Percentiles rank a stretch among this genome's conserved stretches.
Evolutionary conservation across 2,888 invertebrate species (phyloP).

Genomic region (Crioceris asparagi): DNA sequence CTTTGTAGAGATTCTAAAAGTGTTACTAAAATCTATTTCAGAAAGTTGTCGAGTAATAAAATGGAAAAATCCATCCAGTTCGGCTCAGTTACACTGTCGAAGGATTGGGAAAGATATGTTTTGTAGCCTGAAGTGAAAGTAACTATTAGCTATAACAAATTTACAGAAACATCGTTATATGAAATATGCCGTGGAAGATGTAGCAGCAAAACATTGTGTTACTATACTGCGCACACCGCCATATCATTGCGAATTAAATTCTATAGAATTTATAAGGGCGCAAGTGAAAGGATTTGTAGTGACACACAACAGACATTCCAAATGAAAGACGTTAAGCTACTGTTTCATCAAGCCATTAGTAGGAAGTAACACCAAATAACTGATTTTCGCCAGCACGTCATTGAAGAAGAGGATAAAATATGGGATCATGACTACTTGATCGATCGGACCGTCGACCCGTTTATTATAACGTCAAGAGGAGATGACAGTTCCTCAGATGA

Average conservation of each 20-base stretch:
- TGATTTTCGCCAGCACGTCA: background rate
- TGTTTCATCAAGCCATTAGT: slow-evolving; percentile 3
- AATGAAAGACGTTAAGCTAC: slow-evolving; percentile 7
- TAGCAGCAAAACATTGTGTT: slow-evolving; percentile 4
- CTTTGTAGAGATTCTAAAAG: too few species aligned
- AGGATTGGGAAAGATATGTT: too few species aligned
- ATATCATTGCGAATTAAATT: slow-evolving; percentile 24
- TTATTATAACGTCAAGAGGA: background rate
- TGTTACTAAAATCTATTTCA: too few species aligned
- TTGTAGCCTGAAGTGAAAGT: too few species aligned
- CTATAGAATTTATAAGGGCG: slow-evolving; percentile 20
- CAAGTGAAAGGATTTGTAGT: slow-evolving; percentile 20
- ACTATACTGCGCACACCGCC: slow-evolving; percentile 22
- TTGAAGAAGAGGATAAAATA: background rate
- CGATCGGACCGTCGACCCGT: background rate
- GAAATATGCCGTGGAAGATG: background rate
- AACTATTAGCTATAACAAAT: background rate
- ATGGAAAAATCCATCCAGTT: too few species aligned
- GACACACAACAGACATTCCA: slow-evolving; percentile 10
- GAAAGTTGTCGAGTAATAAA: too few species aligned
- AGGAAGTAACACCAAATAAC: background rate
- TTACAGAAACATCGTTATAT: background rate
- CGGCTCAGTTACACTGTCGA: too few species aligned
- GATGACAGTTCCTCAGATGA: too few species aligned
- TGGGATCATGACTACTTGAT: background rate